phyloP scores from a whole-genome alignment of 2,113 vertebrate genomes.

The Scortum barcoo region DNA sequence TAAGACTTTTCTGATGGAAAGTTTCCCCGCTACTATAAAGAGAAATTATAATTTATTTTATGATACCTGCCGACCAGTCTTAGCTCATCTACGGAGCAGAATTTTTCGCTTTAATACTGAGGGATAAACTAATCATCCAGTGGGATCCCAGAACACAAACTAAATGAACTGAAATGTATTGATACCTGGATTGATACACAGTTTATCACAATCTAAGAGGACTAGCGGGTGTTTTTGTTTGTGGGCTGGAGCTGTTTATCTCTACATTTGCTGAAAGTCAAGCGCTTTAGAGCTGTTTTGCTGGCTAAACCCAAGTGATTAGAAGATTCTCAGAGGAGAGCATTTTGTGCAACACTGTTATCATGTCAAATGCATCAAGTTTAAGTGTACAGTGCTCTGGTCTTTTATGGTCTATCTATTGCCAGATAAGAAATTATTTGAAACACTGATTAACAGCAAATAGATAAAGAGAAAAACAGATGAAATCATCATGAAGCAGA shows the following conservation, averaged over 20 bases:
- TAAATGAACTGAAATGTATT: not conserved
- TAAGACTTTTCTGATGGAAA: no score
- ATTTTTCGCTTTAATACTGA: no score
- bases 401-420: not conserved
- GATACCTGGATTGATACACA: not conserved
- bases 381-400: not conserved
- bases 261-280: no score
- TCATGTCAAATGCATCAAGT: not conserved
- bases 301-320: not conserved
- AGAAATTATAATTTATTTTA: no score
- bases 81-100: no score
- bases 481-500: conserved; percentile 8
- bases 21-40: no score
- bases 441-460: not conserved
- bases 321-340: not conserved
- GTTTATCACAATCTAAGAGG: no score
- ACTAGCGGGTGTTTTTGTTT: no score
- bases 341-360: not conserved
- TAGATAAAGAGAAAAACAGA: conserved; percentile 12
- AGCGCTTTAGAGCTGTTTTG: not conserved
- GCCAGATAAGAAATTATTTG: conserved; percentile 15
- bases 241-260: no score
- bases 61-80: no score
- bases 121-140: not conserved
- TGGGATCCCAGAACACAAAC: not conserved